A percentile compares a stretch with the other conserved stretches of the same genome.
Conservation (phyloP, 2,888 invertebrate genomes). For the Exocentrus adspersus region DNA sequence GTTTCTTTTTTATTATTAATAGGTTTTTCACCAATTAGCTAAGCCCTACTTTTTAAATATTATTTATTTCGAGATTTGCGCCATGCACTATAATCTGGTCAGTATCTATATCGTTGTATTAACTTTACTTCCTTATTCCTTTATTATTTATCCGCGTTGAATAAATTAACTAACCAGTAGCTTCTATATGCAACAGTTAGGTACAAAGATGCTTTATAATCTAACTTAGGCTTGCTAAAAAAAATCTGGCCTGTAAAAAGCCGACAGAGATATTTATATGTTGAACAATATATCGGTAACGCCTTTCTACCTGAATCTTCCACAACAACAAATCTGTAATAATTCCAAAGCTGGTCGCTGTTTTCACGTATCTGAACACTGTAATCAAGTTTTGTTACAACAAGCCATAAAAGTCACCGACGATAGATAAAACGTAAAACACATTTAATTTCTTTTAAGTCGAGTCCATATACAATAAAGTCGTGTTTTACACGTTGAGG, state of each 20-base stretch:
- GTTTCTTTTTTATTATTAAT: no score
- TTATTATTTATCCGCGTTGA: neutral
- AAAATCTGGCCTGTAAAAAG: slow-evolving; percentile 54
- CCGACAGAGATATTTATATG: slow-evolving; percentile 58
- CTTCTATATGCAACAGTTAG: no score
- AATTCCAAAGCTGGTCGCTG: no score
- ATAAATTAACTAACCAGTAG: slow-evolving; percentile 6
- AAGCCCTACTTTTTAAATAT: no score
- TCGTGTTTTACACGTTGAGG: slow-evolving; percentile 51
- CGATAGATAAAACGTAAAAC: slow-evolving; percentile 54
- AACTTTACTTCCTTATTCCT: no score
- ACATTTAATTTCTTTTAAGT: slow-evolving; percentile 51
- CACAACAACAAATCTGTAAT: slow-evolving; percentile 10
- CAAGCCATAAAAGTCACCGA: slow-evolving; percentile 54
- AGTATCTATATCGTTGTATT: no score
- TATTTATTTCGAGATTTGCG: no score
- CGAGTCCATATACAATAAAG: slow-evolving; percentile 52
- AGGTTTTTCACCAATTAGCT: no score
- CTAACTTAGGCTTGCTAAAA: no score
- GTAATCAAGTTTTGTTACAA: slow-evolving; percentile 44
- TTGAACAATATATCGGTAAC: slow-evolving; percentile 55
- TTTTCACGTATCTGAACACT: neutral
- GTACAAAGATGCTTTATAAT: neutral
- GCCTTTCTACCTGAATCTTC: slow-evolving; percentile 53
- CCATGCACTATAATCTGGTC: no score